A percentile compares a stretch with the other conserved stretches of the same genome.
Evolutionary conservation across 2,797 vertebrate genomes (phyloP).

Genomic region (Myotis pilosus): DNA sequence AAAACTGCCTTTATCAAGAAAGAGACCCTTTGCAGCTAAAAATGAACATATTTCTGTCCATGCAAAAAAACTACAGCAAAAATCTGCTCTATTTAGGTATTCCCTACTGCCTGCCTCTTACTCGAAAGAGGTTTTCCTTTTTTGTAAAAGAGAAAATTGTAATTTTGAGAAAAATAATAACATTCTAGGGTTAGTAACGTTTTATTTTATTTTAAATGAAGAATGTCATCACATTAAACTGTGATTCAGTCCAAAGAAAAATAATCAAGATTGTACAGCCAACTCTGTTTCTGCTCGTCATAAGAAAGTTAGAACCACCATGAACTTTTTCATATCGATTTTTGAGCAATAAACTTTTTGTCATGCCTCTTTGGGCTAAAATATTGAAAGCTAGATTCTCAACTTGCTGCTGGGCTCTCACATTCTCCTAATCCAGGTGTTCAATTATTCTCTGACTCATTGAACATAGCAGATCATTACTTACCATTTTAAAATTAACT

Average conservation of each 20-base stretch:
- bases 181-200: background rate
- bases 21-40: background rate
- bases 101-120: background rate
- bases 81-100: background rate
- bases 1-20: background rate
- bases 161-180: conserved; percentile 8
- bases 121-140: background rate
- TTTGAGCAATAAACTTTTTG: background rate
- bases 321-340: conserved; percentile 1
- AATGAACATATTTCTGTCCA: background rate
- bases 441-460: conserved; percentile 65
- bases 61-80: background rate
- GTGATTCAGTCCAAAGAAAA: background rate
- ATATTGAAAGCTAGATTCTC: conserved; percentile 25
- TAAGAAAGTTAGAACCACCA: background rate
- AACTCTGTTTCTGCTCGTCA: background rate
- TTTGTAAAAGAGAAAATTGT: background rate
- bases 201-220: background rate
- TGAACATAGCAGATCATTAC: conserved; percentile 64
- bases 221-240: background rate
- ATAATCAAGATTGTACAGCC: background rate
- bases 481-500: conserved; percentile 67
- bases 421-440: conserved; percentile 61
- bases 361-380: conserved; percentile 33
- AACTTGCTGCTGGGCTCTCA: conserved; percentile 22